Conservation (phyloP, 2,888 invertebrate genomes). For the Andricus curvator region DNA sequence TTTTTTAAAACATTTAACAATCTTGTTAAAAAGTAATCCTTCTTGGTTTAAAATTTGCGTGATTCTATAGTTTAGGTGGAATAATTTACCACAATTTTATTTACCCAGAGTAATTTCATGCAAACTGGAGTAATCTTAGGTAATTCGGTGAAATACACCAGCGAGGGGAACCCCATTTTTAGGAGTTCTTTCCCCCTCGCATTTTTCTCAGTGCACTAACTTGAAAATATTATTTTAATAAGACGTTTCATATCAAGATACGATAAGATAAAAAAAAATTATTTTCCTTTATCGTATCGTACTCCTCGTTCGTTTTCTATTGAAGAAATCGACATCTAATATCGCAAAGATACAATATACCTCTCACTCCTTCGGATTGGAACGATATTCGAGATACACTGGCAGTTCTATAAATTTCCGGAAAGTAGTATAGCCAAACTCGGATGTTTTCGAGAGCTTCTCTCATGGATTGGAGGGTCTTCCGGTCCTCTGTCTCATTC, state of each 20-base stretch:
- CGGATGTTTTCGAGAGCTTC: constrained; percentile 9
- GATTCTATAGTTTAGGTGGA: too few species aligned
- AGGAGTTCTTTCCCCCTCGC: too few species aligned
- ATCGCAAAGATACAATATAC: neutral
- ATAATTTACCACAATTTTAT: too few species aligned
- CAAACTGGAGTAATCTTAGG: too few species aligned
- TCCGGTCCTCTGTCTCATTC: neutral
- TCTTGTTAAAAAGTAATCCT: too few species aligned
- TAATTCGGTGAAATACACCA: too few species aligned
- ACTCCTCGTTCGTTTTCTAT: neutral
- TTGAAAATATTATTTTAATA: neutral
- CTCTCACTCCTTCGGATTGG: neutral
- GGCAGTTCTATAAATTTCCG: constrained; percentile 4
- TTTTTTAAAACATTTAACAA: too few species aligned
- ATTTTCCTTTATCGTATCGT: neutral
- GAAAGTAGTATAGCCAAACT: neutral
- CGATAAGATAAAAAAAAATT: neutral
- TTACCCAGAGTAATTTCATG: too few species aligned
- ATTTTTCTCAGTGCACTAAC: neutral
- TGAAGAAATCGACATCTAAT: neutral
- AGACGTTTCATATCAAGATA: neutral
- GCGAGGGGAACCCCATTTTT: too few species aligned
- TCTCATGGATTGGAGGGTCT: neutral
- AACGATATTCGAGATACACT: neutral
- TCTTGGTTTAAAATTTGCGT: too few species aligned